phyloP scores from a whole-genome alignment of 1,140 invertebrate species.

The Vanessa atalanta region DNA sequence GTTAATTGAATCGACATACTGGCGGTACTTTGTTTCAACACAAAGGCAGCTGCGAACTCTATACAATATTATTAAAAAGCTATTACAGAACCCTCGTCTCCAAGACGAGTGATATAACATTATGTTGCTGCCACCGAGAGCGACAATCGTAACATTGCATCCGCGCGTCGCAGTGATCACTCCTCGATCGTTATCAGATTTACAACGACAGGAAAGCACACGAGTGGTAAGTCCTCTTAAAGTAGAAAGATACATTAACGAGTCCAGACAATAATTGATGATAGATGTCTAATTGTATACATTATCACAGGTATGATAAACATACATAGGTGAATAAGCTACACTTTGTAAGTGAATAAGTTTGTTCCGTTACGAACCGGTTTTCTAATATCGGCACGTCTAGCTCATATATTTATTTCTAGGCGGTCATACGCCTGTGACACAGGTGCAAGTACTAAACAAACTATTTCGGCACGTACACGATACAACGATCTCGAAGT shows the following conservation, averaged over 20 bases:
- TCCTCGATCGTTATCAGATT: background rate
- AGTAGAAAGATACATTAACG: no score
- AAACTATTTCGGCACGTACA: no score
- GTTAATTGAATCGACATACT: background rate
- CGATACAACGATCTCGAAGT: no score
- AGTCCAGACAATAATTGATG: no score
- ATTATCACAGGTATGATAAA: no score
- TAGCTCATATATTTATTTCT: background rate
- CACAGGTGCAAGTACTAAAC: no score
- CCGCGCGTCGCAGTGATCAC: background rate
- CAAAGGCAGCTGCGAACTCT: background rate
- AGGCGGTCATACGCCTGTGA: background rate
- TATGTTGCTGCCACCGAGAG: background rate
- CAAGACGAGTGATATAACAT: background rate
- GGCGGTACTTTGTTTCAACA: background rate
- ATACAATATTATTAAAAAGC: background rate
- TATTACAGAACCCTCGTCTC: background rate
- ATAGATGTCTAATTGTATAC: no score
- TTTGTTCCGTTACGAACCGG: background rate
- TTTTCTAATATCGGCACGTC: background rate
- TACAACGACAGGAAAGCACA: background rate
- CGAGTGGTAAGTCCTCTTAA: no score
- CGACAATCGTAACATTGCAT: background rate
- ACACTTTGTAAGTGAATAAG: background rate
- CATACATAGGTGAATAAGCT: no score